Percentiles rank a stretch among this genome's conserved stretches.
Evolutionary conservation across 2,113 vertebrate species (phyloP).

Genomic region (Pardalotus punctatus): DNA sequence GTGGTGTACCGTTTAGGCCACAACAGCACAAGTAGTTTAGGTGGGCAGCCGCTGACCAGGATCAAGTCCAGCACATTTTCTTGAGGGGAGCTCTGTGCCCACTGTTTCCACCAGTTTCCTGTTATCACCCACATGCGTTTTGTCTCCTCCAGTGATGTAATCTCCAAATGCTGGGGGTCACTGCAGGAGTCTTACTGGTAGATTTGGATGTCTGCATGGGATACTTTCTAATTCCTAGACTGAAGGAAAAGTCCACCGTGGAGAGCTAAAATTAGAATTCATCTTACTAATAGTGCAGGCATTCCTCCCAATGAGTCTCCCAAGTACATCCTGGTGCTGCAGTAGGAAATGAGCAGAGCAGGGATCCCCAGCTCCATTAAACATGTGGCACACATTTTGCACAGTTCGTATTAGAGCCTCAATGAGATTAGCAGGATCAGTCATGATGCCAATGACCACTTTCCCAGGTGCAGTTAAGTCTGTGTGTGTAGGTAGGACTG

Average conservation of each 20-base stretch:
- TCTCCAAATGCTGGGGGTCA: background rate
- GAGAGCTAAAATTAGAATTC: background rate
- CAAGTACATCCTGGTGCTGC: background rate
- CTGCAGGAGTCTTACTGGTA: background rate
- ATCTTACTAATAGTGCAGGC: background rate
- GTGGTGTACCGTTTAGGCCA: fast-evolving
- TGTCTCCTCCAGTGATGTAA: background rate
- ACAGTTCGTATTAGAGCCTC: background rate
- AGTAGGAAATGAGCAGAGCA: background rate
- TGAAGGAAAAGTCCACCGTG: background rate
- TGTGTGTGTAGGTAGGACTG: background rate
- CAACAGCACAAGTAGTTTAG: background rate
- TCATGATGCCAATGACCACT: background rate
- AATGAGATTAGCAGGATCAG: background rate
- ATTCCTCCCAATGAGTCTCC: background rate
- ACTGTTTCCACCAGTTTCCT: background rate
- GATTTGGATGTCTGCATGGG: background rate
- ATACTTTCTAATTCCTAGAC: background rate
- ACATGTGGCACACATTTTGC: background rate
- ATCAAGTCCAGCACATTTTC: background rate
- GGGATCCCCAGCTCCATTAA: background rate
- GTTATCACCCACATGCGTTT: background rate
- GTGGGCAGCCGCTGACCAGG: background rate
- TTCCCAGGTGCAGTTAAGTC: background rate
- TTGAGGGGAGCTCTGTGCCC: background rate